A percentile compares a stretch with the other conserved stretches of the same genome.
Conservation (phyloP, 2,888 invertebrate genomes). For the Drosophila greeni region DNA sequence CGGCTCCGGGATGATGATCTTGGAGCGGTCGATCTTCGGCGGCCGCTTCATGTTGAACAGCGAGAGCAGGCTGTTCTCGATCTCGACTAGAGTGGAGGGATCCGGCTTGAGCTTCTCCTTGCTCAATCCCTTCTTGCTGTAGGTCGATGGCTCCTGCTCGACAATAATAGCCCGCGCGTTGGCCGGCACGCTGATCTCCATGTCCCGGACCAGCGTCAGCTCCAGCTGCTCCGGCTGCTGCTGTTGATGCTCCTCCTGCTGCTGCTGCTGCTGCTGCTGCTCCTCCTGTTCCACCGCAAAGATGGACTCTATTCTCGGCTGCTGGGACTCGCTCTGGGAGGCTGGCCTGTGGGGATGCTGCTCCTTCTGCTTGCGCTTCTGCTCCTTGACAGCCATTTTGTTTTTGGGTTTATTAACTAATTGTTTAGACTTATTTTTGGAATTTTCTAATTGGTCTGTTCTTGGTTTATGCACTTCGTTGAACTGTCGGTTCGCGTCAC, state of each 20-base stretch:
- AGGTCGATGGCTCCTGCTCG: slow-evolving; percentile 70
- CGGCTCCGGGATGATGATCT: slow-evolving; percentile 85
- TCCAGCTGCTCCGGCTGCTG: slow-evolving; percentile 2
- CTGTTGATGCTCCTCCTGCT: not conserved
- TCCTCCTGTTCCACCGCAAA: slow-evolving; percentile 36
- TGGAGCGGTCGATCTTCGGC: slow-evolving; percentile 79
- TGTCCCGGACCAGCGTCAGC: slow-evolving; percentile 39
- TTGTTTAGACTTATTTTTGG: slow-evolving; percentile 62
- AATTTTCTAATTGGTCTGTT: slow-evolving; percentile 74
- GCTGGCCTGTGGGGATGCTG: slow-evolving; percentile 26
- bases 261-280: not conserved
- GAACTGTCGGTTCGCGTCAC: slow-evolving; percentile 63
- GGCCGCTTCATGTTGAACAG: slow-evolving; percentile 79
- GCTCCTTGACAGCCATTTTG: slow-evolving; percentile 44
- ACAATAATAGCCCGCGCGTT: slow-evolving; percentile 56
- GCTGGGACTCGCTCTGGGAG: slow-evolving; percentile 42
- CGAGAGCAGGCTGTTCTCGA: slow-evolving; percentile 78
- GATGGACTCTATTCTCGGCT: slow-evolving; percentile 44
- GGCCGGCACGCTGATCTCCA: slow-evolving; percentile 56
- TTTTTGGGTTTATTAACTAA: slow-evolving; percentile 45
- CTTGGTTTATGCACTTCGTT: slow-evolving; percentile 71
- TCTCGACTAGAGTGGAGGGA: slow-evolving; percentile 79
- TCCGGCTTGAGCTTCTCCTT: slow-evolving; percentile 76
- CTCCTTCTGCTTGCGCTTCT: slow-evolving; percentile 47
- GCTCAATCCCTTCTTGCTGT: slow-evolving; percentile 74